A percentile compares a stretch with the other conserved stretches of the same genome.
Conservation (phyloP, 2,888 invertebrate species). For the Leptogaster cylindrica region DNA sequence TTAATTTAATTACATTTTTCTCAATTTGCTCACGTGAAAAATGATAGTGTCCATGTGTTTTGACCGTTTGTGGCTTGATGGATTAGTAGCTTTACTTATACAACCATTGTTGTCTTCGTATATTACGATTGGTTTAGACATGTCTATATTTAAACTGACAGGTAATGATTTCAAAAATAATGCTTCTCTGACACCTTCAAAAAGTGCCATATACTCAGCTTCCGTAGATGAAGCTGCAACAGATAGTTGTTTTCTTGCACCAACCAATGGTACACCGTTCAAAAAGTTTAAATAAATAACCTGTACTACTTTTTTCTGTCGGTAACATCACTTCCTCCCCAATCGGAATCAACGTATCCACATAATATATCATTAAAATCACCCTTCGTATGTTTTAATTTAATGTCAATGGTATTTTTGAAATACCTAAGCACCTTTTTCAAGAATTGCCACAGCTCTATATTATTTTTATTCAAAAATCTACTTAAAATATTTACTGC, state of each 20-base stretch:
- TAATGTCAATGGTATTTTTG: constrained; percentile 4
- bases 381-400: constrained; percentile 29
- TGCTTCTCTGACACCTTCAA: constrained; percentile 37
- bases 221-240: constrained; percentile 42
- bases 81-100: constrained; percentile 32
- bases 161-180: constrained; percentile 36
- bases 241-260: constrained; percentile 43
- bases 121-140: constrained; percentile 27
- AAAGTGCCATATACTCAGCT: constrained; percentile 43
- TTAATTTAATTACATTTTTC: constrained; percentile 15
- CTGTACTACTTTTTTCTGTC: constrained; percentile 43
- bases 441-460: constrained; percentile 23
- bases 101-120: constrained; percentile 43
- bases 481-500: constrained; percentile 40
- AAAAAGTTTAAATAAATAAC: constrained; percentile 36
- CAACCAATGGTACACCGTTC: constrained; percentile 41
- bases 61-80: constrained; percentile 24
- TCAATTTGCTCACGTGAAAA: constrained; percentile 36
- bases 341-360: constrained; percentile 35
- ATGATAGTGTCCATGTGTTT: constrained; percentile 43
- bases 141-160: constrained; percentile 6
- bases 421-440: constrained; percentile 26
- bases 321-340: constrained; percentile 34
- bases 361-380: constrained; percentile 34
- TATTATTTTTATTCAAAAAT: constrained; percentile 24